These are phyloP conservation scores for Pogonomyrmex californicus DNA, from an alignment of 1,140 invertebrate genomes.

Conservation along the genomic window DNA sequence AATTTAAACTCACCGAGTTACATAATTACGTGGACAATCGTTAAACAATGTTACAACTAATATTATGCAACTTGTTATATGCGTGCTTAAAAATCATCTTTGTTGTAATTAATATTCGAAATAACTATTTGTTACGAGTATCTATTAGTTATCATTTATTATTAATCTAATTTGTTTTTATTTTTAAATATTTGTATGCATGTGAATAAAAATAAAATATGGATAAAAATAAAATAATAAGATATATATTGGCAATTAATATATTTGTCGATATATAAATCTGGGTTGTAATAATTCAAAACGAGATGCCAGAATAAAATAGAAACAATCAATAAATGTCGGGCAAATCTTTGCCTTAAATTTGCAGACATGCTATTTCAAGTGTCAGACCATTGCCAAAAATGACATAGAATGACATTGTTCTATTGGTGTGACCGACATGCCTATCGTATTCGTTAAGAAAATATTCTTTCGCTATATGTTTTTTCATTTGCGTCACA, in stretches of 20 bases:
- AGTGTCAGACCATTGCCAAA: conserved; percentile 6
- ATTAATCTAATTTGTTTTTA: background rate
- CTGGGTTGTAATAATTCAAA: background rate
- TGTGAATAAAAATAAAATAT: background rate
- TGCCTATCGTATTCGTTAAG: background rate
- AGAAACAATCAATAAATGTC: conserved; percentile 14
- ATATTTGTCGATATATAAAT: background rate
- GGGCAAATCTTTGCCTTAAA: background rate
- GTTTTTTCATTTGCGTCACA: background rate
- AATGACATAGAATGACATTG: conserved; percentile 25
- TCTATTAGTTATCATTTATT: background rate
- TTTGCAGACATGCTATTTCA: conserved; percentile 29
- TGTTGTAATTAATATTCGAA: background rate
- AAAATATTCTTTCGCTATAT: background rate
- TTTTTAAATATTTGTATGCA: conserved; percentile 16
- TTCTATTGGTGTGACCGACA: conserved; percentile 6
- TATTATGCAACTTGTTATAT: background rate
- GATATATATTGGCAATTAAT: no score
- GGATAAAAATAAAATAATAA: no score
- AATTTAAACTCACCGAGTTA: conserved; percentile 17
- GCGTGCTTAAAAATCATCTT: background rate
- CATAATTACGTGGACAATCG: conserved; percentile 13
- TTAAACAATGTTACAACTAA: background rate
- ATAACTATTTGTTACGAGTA: background rate
- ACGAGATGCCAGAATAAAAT: background rate